A percentile compares a stretch with the other conserved stretches of the same genome.
These are phyloP conservation scores for Habropoda laboriosa DNA, from an alignment of 1,140 invertebrate species.

Conservation along the genomic window DNA sequence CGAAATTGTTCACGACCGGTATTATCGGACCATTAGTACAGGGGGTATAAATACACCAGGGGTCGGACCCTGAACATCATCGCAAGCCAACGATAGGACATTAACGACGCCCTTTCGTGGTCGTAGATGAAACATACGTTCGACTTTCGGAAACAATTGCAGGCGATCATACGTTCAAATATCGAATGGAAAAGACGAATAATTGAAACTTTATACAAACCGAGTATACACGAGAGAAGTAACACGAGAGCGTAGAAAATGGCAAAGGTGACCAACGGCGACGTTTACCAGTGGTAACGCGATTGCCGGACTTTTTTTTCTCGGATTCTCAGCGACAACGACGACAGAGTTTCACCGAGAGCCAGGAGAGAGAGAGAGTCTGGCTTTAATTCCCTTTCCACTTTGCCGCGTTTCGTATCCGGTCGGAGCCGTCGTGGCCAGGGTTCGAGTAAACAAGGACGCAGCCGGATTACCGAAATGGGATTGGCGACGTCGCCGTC, in stretches of 20 bases:
- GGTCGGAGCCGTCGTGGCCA: not conserved
- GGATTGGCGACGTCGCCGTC: slow-evolving; percentile 68
- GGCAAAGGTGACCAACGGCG: not conserved
- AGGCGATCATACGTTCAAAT: too few relatives aligned
- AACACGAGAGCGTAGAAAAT: not conserved
- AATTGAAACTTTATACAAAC: not conserved
- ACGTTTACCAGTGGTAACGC: slow-evolving; percentile 24
- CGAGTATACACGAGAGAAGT: not conserved
- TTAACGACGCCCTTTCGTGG: slow-evolving; percentile 47
- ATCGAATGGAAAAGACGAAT: not conserved
- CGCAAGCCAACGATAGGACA: slow-evolving; percentile 14
- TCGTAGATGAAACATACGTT: slow-evolving; percentile 37
- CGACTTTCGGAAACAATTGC: slow-evolving; percentile 19
- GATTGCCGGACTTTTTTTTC: slow-evolving; percentile 25
- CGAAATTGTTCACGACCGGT: slow-evolving; percentile 44
- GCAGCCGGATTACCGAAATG: slow-evolving; percentile 71
- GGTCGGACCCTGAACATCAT: slow-evolving; percentile 43
- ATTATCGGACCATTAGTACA: slow-evolving; percentile 66
- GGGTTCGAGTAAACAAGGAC: slow-evolving; percentile 52
- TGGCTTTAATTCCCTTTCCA: slow-evolving; percentile 30
- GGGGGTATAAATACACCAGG: slow-evolving; percentile 67
- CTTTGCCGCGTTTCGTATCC: slow-evolving; percentile 19
- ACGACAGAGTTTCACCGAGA: too few relatives aligned
- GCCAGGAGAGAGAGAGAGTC: not conserved
- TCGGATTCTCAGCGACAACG: not conserved